Evolutionary conservation across 2,113 vertebrate genomes (phyloP).

Genomic region (Ageneiosus marmoratus): DNA sequence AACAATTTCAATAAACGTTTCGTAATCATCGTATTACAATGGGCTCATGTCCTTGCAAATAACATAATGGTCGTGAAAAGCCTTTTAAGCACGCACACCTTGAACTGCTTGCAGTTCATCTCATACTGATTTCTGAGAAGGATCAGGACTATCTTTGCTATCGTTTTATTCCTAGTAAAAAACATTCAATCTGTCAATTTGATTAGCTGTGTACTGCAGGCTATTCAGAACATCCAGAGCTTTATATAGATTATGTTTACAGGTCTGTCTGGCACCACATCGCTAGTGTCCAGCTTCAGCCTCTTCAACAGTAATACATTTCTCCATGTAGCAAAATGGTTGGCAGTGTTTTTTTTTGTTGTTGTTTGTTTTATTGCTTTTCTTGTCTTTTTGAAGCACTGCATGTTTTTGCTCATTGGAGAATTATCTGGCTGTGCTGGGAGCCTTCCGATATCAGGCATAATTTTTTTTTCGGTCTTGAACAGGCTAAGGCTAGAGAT

Average conservation of each 20-base stretch:
- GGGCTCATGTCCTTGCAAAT: no score
- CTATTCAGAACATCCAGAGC: neutral
- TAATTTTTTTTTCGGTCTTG: neutral
- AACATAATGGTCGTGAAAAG: no score
- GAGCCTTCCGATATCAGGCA: neutral
- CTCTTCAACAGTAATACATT: no score
- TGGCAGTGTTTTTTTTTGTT: no score
- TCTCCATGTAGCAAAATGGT: no score
- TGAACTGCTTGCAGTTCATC: no score
- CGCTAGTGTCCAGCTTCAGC: no score
- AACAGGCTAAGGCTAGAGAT: neutral
- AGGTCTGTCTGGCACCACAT: no score
- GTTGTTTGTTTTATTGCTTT: neutral
- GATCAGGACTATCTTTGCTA: neutral
- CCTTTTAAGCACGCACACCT: neutral
- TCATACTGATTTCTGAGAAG: neutral
- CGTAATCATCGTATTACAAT: no score
- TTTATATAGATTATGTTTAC: neutral
- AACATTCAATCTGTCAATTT: no score
- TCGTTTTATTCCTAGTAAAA: neutral
- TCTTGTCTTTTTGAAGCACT: neutral
- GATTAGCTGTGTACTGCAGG: neutral
- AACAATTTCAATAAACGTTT: no score
- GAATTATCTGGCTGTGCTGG: neutral
- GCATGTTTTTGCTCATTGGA: neutral